These are phyloP conservation scores for Meandrusa payeni DNA, from an alignment of 2,888 invertebrate genomes.

Conservation along the genomic window DNA sequence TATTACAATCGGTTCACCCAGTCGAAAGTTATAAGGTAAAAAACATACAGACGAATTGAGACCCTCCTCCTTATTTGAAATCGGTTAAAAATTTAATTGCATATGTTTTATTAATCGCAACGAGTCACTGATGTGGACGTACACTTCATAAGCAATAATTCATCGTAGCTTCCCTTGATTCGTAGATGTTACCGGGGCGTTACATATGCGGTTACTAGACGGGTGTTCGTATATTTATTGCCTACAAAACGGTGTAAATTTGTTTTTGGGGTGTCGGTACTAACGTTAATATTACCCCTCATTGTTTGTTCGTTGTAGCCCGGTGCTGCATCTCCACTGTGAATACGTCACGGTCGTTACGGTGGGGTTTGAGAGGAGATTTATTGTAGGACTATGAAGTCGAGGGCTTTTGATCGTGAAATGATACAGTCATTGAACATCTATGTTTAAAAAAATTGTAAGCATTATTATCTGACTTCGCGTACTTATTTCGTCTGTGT, in stretches of 20 bases:
- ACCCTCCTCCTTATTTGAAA: too few species aligned
- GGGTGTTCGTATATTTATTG: slow-evolving; percentile 46
- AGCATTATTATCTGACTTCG: too few species aligned
- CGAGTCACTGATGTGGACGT: too few species aligned
- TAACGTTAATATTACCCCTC: slow-evolving; percentile 43
- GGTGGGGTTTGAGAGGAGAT: slow-evolving; percentile 33
- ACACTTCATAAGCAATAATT: too few species aligned
- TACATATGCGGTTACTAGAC: slow-evolving; percentile 35
- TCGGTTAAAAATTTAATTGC: too few species aligned
- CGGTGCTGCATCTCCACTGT: slow-evolving; percentile 32
- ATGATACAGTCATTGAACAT: slow-evolving; percentile 16
- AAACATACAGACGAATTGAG: too few species aligned
- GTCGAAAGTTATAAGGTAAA: too few species aligned
- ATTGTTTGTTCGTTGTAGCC: slow-evolving; percentile 53
- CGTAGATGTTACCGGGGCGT: slow-evolving; percentile 26
- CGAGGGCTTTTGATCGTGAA: slow-evolving; percentile 31
- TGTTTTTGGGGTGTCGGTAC: slow-evolving; percentile 57
- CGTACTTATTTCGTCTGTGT: too few species aligned
- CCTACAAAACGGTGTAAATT: slow-evolving; percentile 45
- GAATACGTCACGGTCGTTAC: slow-evolving; percentile 23
- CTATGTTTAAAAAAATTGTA: neutral
- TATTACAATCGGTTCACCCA: too few species aligned
- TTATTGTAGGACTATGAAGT: slow-evolving; percentile 32
- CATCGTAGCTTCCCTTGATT: neutral
- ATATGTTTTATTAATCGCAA: too few species aligned